phyloP scores from a whole-genome alignment of 1,140 invertebrate species.

The Achroia grisella region DNA sequence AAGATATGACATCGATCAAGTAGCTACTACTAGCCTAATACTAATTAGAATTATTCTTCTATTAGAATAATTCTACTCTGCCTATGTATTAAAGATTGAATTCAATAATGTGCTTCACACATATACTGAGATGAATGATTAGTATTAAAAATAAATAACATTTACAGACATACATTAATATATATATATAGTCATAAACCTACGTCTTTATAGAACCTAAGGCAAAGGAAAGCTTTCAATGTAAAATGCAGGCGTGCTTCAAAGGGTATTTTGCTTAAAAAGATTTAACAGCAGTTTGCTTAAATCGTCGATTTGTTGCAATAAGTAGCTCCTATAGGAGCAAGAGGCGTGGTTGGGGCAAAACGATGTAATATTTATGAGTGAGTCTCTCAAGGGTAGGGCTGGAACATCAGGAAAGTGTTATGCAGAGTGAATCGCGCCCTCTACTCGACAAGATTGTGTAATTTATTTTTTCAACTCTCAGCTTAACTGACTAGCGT shows the following conservation, averaged over 20 bases:
- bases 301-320: conserved; percentile 9
- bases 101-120: too few relatives aligned
- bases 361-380: conserved; percentile 3
- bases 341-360: neutral
- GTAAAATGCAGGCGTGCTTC: conserved; percentile 2
- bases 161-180: neutral
- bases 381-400: neutral
- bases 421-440: neutral
- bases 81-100: too few relatives aligned
- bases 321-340: neutral
- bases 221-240: conserved; percentile 1
- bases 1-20: too few relatives aligned
- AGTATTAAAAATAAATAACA: too few relatives aligned
- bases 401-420: neutral
- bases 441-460: conserved; percentile 3
- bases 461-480: conserved; percentile 3
- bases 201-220: neutral
- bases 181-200: neutral
- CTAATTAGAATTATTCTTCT: too few relatives aligned
- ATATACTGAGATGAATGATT: too few relatives aligned
- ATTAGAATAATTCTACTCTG: too few relatives aligned
- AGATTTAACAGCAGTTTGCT: conserved; percentile 1
- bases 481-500: neutral
- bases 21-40: too few relatives aligned
- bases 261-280: conserved; percentile 1